phyloP scores from a whole-genome alignment of 2,113 vertebrate genomes.

The Bostrychus sinensis region DNA sequence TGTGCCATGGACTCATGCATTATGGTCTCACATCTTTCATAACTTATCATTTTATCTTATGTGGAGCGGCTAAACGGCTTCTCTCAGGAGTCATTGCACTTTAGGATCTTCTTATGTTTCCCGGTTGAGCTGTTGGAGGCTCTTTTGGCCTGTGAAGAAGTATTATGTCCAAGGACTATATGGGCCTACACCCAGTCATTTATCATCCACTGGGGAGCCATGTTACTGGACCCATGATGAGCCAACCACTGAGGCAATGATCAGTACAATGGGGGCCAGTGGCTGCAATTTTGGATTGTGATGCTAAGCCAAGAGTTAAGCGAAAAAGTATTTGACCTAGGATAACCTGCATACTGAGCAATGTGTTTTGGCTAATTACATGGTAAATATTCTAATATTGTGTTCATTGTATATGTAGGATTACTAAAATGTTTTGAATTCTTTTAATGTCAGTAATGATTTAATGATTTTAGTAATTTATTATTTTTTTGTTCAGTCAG shows the following conservation, averaged over 20 bases:
- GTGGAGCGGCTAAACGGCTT: constrained; percentile 10
- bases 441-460: too few species aligned
- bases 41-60: not conserved
- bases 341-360: not conserved
- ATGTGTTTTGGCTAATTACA: too few species aligned
- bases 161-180: constrained; percentile 8
- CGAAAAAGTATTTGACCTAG: not conserved
- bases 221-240: not conserved
- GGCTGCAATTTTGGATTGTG: not conserved
- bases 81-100: constrained; percentile 7
- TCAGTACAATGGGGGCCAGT: too few species aligned
- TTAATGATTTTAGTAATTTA: too few species aligned
- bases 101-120: constrained; percentile 16
- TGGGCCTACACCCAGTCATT: constrained; percentile 32
- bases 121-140: constrained; percentile 16
- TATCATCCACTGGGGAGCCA: constrained; percentile 20
- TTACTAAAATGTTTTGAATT: too few species aligned
- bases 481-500: too few species aligned
- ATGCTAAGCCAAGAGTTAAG: not conserved
- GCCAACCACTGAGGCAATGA: too few species aligned
- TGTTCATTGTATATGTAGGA: too few species aligned
- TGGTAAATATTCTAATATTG: too few species aligned
- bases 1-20: not conserved
- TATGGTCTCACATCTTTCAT: not conserved
- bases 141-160: constrained; percentile 13